These are phyloP conservation scores for Halotydeus destructor DNA, from an alignment of 1,140 invertebrate genomes.

Conservation along the genomic window DNA sequence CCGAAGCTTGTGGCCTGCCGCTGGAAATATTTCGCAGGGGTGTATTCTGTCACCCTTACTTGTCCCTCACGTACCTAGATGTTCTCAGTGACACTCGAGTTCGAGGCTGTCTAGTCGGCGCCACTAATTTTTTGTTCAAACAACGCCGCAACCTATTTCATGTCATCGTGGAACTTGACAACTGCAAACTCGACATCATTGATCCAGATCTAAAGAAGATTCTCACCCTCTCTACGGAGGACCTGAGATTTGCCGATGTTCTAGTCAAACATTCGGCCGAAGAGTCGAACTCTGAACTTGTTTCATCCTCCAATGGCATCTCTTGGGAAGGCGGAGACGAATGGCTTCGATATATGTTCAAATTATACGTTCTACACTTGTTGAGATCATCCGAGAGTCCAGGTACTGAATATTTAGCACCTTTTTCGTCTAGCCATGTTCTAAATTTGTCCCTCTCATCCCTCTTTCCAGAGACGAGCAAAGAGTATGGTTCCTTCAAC, in stretches of 20 bases:
- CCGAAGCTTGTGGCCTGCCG: slow-evolving; percentile 58
- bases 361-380: slow-evolving; percentile 68
- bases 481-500: slow-evolving; percentile 74
- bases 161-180: slow-evolving; percentile 67
- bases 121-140: slow-evolving; percentile 90
- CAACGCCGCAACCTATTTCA: slow-evolving; percentile 82
- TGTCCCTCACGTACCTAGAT: slow-evolving; percentile 87
- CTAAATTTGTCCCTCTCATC: not conserved
- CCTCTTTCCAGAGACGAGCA: slow-evolving; percentile 34
- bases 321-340: slow-evolving; percentile 77
- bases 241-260: slow-evolving; percentile 83
- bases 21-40: slow-evolving; percentile 72
- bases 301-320: slow-evolving; percentile 16
- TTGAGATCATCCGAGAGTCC: slow-evolving; percentile 54
- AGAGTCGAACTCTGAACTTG: not conserved
- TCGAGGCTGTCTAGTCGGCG: slow-evolving; percentile 77
- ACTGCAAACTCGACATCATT: slow-evolving; percentile 62
- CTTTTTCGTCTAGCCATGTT: slow-evolving; percentile 1
- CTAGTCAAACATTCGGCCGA: slow-evolving; percentile 25
- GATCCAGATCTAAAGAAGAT: slow-evolving; percentile 60
- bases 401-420: slow-evolving; percentile 28
- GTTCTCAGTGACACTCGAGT: slow-evolving; percentile 66
- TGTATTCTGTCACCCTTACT: slow-evolving; percentile 80
- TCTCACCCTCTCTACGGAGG: slow-evolving; percentile 73
- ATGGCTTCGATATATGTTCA: slow-evolving; percentile 88